Percentiles rank a stretch among this genome's conserved stretches.
Conservation (phyloP, 30 jellyfish, hydroid and myxozoan genomes). For the Hydractinia echinata region DNA sequence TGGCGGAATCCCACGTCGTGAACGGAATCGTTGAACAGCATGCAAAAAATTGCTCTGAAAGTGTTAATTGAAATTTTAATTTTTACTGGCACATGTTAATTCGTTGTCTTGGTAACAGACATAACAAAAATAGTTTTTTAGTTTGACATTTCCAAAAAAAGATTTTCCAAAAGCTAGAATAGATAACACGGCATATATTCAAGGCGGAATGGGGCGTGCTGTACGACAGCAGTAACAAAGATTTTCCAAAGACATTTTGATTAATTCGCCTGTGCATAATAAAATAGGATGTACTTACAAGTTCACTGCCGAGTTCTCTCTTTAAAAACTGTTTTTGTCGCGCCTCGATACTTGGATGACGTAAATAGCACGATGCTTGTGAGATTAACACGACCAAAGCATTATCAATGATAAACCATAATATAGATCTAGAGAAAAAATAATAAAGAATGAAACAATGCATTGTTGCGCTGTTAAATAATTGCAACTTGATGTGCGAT, state of each 20-base stretch:
- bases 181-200: too few species aligned
- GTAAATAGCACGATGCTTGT: slow-evolving; percentile 77
- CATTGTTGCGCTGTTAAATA: background rate
- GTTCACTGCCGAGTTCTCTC: slow-evolving; percentile 89
- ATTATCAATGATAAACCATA: slow-evolving; percentile 52
- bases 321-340: slow-evolving; percentile 65
- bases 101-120: background rate
- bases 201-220: too few species aligned
- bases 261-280: too few species aligned
- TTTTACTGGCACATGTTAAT: background rate
- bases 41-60: slow-evolving; percentile 61
- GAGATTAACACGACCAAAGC: slow-evolving; percentile 62
- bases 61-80: background rate
- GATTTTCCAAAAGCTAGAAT: background rate
- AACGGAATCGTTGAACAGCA: slow-evolving; percentile 44
- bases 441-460: background rate
- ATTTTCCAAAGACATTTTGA: too few species aligned
- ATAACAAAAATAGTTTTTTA: background rate
- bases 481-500: background rate
- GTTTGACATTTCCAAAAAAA: background rate
- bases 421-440: slow-evolving; percentile 21
- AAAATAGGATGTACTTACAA: slow-evolving; percentile 34
- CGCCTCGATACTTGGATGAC: slow-evolving; percentile 51
- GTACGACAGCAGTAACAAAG: too few species aligned
- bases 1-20: slow-evolving; percentile 57